Evolutionary conservation across 2,113 vertebrate genomes (phyloP), one percentile per base, ranked within the genome.

Genomic region (Amazona vittata): DNA sequence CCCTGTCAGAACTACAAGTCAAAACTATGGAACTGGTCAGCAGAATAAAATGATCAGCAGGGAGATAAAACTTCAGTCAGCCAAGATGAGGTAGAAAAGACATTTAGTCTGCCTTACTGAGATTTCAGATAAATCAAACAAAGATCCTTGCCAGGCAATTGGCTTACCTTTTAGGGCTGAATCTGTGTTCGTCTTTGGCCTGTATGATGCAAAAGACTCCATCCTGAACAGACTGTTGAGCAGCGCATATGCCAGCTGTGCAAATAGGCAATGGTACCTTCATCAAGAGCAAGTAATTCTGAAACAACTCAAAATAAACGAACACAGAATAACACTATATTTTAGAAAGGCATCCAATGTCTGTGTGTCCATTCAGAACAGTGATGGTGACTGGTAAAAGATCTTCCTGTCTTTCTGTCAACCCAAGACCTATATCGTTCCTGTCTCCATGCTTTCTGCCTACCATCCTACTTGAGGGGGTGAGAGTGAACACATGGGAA

Each of bases 401-500:
- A 29, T 59, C 6, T 63, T 64, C 25, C 21, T 63, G 7, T 43
- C 41, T 70, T 77, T 55, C 21, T 73, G 10, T 62, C 8, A 0
- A 11, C 9, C 4, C 31, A 43, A 28, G 20, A 63, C 4, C 5
- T 25, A 52, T 35, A 28, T 82, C 20, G 22, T 43, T 69, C 26
- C 26, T 33, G 12, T 46, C 12, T 55, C 10, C 13, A 35, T 43
- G 4, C 33, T 55, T 90, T 59, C 17, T 46, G 4, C 9, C 4
- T 17, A 9, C 25, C 1, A 0, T 39, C 37, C n/a, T 11, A 16
- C 9, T 11, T 10, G 7, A 83, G 18, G 3, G 9, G 8, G 5
- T 41, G 26, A 1, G 1, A 57, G 35, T 2, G 1, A 63, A 14
- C 5, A 43, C 35, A 28, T 1, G 0, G 12, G 9, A 31, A 22